Conservation (phyloP, 1,140 invertebrate species). For the Laupala kohalensis region DNA sequence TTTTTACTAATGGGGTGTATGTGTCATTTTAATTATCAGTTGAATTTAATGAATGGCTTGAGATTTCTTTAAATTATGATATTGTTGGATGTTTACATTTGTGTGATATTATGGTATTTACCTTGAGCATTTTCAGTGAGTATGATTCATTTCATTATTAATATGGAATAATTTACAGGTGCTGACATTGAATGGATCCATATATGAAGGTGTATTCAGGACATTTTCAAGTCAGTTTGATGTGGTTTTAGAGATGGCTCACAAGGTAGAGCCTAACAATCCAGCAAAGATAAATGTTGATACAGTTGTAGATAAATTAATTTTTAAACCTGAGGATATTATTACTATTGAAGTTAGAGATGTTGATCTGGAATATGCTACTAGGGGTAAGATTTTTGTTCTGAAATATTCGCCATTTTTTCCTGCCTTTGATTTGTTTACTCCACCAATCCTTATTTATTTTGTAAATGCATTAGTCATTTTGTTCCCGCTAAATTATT, state of each 20-base stretch:
- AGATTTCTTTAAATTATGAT: too few species aligned
- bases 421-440: not conserved
- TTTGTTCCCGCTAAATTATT: not conserved
- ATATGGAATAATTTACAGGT: constrained; percentile 30
- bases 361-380: constrained; percentile 78
- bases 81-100: too few species aligned
- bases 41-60: too few species aligned
- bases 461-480: not conserved
- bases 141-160: not conserved
- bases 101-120: too few species aligned
- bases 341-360: constrained; percentile 63
- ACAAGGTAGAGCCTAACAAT: constrained; percentile 57
- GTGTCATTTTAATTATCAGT: too few species aligned
- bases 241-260: constrained; percentile 69
- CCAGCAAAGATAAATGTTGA: constrained; percentile 43
- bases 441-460: too few species aligned
- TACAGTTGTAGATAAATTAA: constrained; percentile 63
- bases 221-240: constrained; percentile 75
- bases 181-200: constrained; percentile 61
- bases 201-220: constrained; percentile 75
- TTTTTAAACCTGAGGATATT: constrained; percentile 72
- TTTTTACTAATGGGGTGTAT: too few species aligned
- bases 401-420: not conserved
- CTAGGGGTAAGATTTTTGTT: constrained; percentile 37
- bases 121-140: too few species aligned